phyloP scores from a whole-genome alignment of 1,140 invertebrate species.

The Drosophila subobscura region DNA sequence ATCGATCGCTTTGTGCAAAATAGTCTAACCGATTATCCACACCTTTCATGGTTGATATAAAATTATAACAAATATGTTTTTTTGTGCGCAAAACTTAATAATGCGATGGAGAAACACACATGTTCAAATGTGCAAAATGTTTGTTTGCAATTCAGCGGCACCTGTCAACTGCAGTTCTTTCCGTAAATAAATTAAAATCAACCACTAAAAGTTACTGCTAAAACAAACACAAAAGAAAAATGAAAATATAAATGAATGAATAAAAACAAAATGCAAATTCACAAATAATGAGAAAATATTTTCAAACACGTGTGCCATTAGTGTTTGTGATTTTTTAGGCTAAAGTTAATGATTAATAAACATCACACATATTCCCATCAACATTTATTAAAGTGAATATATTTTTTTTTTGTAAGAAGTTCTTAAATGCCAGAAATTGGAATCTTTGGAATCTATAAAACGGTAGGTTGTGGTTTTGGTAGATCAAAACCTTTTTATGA shows the following conservation, averaged over 20 bases:
- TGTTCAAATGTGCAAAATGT: constrained; percentile 18
- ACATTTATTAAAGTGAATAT: too few species aligned
- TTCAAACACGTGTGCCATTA: background rate
- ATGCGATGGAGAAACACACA: constrained; percentile 4
- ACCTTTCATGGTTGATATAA: constrained; percentile 18
- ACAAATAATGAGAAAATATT: constrained; percentile 6
- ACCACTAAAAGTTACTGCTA: too few species aligned
- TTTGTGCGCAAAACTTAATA: too few species aligned
- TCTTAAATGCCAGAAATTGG: too few species aligned
- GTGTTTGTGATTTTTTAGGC: background rate
- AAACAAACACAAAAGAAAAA: constrained; percentile 4
- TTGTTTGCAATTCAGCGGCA: constrained; percentile 7
- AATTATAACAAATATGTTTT: background rate
- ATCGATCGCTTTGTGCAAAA: constrained; percentile 6
- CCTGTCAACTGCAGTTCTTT: background rate
- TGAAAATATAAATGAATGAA: background rate
- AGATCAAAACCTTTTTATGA: too few species aligned
- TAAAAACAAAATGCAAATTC: background rate
- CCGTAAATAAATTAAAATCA: constrained; percentile 10
- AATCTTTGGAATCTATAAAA: too few species aligned
- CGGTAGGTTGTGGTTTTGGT: too few species aligned
- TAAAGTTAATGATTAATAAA: too few species aligned
- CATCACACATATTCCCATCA: too few species aligned
- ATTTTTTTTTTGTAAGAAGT: too few species aligned
- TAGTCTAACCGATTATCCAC: constrained; percentile 26